phyloP scores from a whole-genome alignment of 2,113 vertebrate species.

The Menura novaehollandiae region DNA sequence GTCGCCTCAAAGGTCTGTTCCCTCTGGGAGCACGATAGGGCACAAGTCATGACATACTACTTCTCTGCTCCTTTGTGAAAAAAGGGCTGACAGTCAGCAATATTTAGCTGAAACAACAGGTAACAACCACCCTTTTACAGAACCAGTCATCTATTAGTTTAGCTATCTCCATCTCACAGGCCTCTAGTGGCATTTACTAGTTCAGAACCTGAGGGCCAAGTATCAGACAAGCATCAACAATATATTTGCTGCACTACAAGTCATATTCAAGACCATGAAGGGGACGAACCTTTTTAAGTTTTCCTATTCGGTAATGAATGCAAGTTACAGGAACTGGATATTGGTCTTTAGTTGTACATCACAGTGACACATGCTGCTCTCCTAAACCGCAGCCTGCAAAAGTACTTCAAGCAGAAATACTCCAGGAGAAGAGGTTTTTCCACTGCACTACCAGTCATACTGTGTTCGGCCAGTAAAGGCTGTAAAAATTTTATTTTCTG shows the following conservation, averaged over 20 bases:
- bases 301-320: fast-evolving
- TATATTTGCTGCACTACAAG: fast-evolving
- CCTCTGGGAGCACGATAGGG: background rate
- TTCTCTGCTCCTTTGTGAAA: background rate
- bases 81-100: background rate
- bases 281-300: background rate
- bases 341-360: fast-evolving
- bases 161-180: background rate
- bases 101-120: background rate
- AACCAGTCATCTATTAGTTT: background rate
- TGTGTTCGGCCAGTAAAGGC: fast-evolving
- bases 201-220: background rate
- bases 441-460: no score
- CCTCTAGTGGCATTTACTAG: background rate
- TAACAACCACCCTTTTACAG: background rate
- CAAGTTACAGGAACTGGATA: fast-evolving
- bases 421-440: background rate
- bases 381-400: background rate
- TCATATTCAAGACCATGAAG: background rate
- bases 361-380: fast-evolving
- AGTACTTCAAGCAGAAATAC: background rate
- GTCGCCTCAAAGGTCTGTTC: background rate
- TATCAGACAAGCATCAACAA: background rate
- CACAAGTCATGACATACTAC: background rate
- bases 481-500: background rate